Base-by-base conservation (phyloP, 37 sponge, comb jelly and placozoan species). In the Agelas oroides region DNA sequence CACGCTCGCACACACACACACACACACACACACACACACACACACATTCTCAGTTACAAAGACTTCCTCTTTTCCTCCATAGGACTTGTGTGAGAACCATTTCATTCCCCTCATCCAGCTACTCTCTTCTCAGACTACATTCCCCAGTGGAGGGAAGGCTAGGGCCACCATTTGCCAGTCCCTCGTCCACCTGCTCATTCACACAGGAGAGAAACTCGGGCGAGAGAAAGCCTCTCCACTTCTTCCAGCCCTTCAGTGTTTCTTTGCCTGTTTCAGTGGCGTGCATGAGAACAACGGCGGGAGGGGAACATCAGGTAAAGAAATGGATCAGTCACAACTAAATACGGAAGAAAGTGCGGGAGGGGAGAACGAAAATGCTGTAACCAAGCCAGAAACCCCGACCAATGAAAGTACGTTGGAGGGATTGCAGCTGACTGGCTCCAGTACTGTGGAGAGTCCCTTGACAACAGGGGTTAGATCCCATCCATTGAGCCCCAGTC, bases 51-150 rank as follows among this genome's bases (percentile, higher is more conserved):
- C 27, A 28, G 5, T 14, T 12, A 25, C 27, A 25, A 2, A 28
- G 12, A 28, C 46, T 46, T 3, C 46, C 6, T 46, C 8, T 46
- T 28, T 16, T 2, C 17, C 17, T 66, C 33, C 18, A 30, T 65
- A 88, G 81, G 59, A 66, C 38, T 17, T 88, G 6, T 80, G 75
- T 37, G 70, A 80, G 38, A 56, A 46, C 34, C 85, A 88, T 82
- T 88, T 92, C 65, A 54, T 76, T 25, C 93, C 89, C 0, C 81
- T 92, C 65, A 90, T 95, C 41, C 77, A 89, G 61, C 81, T 95
- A 27, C 81, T 95, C 76, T 87, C 91, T 36, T 86, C 96, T 6
- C 80, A 81, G 19, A 76, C 77, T 32, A 71, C 71, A 62, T 93
- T 93, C 60, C 91, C 94, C 59, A 84, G 87, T 36, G 91, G 94